phyloP scores from a whole-genome alignment of 1,140 invertebrate genomes.

The Megalonaias nervosa region DNA sequence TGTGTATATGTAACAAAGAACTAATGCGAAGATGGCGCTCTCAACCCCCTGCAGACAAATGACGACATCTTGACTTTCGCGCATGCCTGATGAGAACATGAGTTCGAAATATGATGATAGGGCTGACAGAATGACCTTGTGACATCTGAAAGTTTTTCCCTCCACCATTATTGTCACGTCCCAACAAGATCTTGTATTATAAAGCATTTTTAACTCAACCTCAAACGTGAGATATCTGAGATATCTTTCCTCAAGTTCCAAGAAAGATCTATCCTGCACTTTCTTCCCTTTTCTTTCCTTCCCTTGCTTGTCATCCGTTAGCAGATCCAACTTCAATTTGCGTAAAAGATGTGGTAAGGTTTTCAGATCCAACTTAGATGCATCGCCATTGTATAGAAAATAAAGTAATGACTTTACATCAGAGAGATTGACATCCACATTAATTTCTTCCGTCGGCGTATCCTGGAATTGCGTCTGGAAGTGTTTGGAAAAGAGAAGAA shows the following conservation, averaged over 20 bases:
- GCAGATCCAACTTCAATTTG: too few relatives aligned
- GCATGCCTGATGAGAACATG: conserved; percentile 58
- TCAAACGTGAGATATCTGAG: conserved; percentile 28
- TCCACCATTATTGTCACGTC: conserved; percentile 43
- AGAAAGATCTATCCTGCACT: too few relatives aligned
- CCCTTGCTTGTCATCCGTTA: too few relatives aligned
- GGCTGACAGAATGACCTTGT: conserved; percentile 44
- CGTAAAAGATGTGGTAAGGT: too few relatives aligned
- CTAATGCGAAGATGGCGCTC: conserved; percentile 15
- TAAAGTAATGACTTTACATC: too few relatives aligned
- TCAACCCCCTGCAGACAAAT: conserved; percentile 27
- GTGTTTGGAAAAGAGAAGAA: too few relatives aligned
- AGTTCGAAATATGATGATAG: conserved; percentile 49
- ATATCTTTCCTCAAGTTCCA: conserved; percentile 19
- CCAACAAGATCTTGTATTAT: conserved; percentile 24
- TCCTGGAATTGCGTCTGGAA: too few relatives aligned
- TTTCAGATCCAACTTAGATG: too few relatives aligned
- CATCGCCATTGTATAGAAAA: too few relatives aligned
- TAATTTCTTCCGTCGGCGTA: too few relatives aligned
- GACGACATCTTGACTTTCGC: conserved; percentile 24
- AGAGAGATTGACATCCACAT: too few relatives aligned
- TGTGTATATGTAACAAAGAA: conserved; percentile 34
- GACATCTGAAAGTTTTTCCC: conserved; percentile 36
- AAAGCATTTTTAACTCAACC: conserved; percentile 23
- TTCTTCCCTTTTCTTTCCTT: too few relatives aligned